Conservation (phyloP, 2,888 invertebrate species). For the Scaptomyza cyrtandrae region DNA sequence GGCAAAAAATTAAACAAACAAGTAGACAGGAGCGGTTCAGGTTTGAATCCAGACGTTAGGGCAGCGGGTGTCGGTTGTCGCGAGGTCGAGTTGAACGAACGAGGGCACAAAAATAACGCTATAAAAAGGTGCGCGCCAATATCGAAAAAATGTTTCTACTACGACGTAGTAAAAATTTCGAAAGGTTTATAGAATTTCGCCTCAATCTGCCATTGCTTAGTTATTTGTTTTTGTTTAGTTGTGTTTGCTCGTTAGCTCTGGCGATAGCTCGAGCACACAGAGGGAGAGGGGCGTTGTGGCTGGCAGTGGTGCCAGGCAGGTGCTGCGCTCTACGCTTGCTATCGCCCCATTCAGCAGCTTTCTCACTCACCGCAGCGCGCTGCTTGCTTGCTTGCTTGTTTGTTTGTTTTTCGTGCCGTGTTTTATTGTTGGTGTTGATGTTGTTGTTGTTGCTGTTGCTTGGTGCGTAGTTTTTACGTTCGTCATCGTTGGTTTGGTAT, state of each 20-base stretch:
- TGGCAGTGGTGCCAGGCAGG: constrained; percentile 58
- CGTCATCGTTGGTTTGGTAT: constrained; percentile 78
- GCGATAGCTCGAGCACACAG: background rate
- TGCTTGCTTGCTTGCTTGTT: constrained; percentile 62
- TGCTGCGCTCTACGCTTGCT: constrained; percentile 55
- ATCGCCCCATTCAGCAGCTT: constrained; percentile 36
- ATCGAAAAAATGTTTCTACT: constrained; percentile 63
- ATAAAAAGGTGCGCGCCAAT: constrained; percentile 62
- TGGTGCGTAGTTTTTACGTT: constrained; percentile 79
- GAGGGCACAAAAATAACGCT: constrained; percentile 44
- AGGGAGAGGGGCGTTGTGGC: constrained; percentile 7
- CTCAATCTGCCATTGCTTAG: constrained; percentile 59
- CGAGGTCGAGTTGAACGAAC: constrained; percentile 70
- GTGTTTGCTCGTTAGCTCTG: constrained; percentile 76
- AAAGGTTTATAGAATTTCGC: constrained; percentile 61
- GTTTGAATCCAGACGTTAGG: constrained; percentile 40
- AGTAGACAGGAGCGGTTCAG: constrained; percentile 81
- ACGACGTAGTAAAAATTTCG: constrained; percentile 76
- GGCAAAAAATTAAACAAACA: constrained; percentile 83
- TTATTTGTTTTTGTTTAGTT: constrained; percentile 79
- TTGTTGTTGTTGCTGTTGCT: constrained; percentile 55
- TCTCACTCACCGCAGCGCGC: constrained; percentile 29
- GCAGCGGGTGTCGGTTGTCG: constrained; percentile 28
- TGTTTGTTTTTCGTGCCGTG: constrained; percentile 79
- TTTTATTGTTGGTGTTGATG: constrained; percentile 65